A percentile compares a stretch with the other conserved stretches of the same genome.
These are phyloP conservation scores for Anneissia japonica DNA, from an alignment of 35 echinoderm and acorn worm species.

Conservation along the genomic window DNA sequence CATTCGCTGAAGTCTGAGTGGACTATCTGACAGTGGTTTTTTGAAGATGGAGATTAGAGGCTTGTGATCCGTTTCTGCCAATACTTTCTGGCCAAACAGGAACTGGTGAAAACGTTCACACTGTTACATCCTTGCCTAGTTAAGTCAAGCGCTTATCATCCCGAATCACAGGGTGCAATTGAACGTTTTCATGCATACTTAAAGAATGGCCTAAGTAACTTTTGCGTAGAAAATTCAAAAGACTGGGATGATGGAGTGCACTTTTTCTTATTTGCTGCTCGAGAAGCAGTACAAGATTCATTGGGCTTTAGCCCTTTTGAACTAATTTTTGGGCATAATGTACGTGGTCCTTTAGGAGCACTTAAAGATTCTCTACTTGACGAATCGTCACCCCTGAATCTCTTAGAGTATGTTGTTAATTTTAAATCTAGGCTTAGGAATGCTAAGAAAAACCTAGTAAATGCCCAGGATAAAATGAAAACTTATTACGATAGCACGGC, in stretches of 20 bases:
- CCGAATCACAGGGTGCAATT: not conserved
- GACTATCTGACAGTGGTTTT: constrained; percentile 40
- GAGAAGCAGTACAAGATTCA: not conserved
- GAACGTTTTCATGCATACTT: not conserved
- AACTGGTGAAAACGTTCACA: constrained; percentile 60
- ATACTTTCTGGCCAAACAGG: constrained; percentile 35
- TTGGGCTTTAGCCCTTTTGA: constrained; percentile 4
- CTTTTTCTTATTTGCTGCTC: not conserved
- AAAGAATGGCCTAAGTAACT: not conserved
- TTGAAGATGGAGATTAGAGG: constrained; percentile 41
- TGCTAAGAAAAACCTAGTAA: not conserved
- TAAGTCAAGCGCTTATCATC: not conserved
- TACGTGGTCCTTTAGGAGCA: not conserved
- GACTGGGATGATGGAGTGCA: not conserved
- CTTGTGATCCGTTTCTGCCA: constrained; percentile 60
- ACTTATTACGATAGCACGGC: not conserved
- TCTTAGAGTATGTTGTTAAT: not conserved
- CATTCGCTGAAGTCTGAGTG: constrained; percentile 34
- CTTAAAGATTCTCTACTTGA: not conserved
- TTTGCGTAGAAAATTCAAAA: not conserved
- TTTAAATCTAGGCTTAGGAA: not conserved
- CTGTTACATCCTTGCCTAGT: too few species aligned
- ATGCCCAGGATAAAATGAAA: not conserved
- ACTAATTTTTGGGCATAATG: not conserved
- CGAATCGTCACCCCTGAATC: not conserved